Percentiles rank a stretch among this genome's conserved stretches.
These are phyloP conservation scores for Oncorhynchus keta DNA, from an alignment of 2,113 vertebrate genomes.

Conservation along the genomic window DNA sequence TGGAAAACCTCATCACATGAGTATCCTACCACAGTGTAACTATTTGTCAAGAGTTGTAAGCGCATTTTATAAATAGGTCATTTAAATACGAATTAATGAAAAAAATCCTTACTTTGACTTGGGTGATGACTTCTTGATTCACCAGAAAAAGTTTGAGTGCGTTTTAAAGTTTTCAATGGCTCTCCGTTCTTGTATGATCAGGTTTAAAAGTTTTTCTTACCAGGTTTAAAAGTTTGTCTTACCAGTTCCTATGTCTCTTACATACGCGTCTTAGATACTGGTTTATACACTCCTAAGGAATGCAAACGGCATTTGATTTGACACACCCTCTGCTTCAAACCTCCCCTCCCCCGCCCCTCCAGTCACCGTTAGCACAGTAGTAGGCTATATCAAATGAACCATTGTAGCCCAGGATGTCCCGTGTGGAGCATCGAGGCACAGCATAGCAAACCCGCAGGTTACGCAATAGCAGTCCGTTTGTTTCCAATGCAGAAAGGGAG, in stretches of 20 bases:
- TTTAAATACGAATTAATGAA: background rate
- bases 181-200: background rate
- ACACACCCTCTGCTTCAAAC: conserved; percentile 1
- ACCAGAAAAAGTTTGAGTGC: background rate
- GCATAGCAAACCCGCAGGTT: too few species aligned
- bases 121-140: background rate
- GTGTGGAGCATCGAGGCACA: too few species aligned
- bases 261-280: background rate
- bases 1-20: background rate
- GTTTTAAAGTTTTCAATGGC: background rate
- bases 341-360: background rate
- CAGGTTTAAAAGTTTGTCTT: background rate
- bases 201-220: background rate
- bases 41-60: background rate
- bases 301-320: background rate
- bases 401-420: background rate
- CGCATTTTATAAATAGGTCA: background rate
- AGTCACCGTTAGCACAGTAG: too few species aligned
- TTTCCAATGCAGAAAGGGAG: conserved; percentile 16
- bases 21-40: too few species aligned
- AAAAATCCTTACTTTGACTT: background rate
- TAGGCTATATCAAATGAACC: too few species aligned
- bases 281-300: background rate
- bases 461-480: background rate
- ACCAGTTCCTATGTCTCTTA: background rate